Evolutionary conservation across 2,113 vertebrate genomes (phyloP).

Genomic region (Microtus richardsoni): DNA sequence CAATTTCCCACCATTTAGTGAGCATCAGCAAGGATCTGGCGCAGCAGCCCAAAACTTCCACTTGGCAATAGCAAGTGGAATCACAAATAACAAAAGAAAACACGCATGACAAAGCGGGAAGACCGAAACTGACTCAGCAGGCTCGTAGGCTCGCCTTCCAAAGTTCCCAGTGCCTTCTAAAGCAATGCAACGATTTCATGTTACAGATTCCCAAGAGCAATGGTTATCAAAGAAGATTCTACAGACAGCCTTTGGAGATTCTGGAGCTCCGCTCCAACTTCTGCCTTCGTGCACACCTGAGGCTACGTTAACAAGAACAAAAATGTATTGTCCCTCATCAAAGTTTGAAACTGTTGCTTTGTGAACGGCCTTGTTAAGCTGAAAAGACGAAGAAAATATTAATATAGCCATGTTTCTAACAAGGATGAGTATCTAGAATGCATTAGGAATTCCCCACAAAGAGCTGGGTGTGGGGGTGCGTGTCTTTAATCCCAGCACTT

Average conservation of each 20-base stretch:
- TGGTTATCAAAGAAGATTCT: slow-evolving; percentile 23
- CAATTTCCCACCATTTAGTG: not conserved
- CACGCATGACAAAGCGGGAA: not conserved
- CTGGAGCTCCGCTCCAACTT: not conserved
- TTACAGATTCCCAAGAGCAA: slow-evolving; percentile 19
- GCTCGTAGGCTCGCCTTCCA: not conserved
- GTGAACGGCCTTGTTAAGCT: not conserved
- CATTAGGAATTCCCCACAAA: not conserved
- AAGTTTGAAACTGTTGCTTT: slow-evolving; percentile 40
- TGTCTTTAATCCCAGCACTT: not conserved
- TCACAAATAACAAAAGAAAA: slow-evolving; percentile 1
- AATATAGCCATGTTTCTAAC: slow-evolving; percentile 7
- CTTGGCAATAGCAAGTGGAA: slow-evolving; percentile 11
- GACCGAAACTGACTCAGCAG: not conserved
- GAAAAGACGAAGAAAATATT: slow-evolving; percentile 16
- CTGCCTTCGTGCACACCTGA: not conserved
- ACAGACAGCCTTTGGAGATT: not conserved
- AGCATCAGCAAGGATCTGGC: slow-evolving; percentile 46
- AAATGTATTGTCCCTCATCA: not conserved
- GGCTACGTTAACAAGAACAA: slow-evolving; percentile 11
- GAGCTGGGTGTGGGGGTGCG: not conserved
- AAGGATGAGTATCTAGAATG: not conserved
- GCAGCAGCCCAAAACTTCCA: slow-evolving; percentile 14
- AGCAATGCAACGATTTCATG: not conserved
- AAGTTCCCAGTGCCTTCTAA: not conserved